A percentile compares a stretch with the other conserved stretches of the same genome.
Evolutionary conservation across 1,140 invertebrate genomes (phyloP).

Genomic region (Caenorhabditis latens): DNA sequence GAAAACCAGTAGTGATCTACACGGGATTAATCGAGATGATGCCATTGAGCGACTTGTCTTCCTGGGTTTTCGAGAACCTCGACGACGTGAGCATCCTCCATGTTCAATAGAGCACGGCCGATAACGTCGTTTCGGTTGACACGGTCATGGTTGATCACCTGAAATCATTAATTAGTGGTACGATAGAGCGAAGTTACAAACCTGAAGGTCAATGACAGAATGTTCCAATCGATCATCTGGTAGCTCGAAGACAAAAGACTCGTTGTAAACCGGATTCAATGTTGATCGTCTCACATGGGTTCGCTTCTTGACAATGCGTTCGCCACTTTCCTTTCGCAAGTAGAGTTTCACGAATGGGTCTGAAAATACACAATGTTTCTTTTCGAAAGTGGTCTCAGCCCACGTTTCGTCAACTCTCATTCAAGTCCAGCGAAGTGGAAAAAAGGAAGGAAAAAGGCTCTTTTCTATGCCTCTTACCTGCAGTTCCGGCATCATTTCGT

Average conservation of each 20-base stretch:
- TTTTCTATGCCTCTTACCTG: background rate
- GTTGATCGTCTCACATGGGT: conserved; percentile 98
- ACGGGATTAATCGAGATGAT: conserved; percentile 57
- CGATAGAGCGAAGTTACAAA: background rate
- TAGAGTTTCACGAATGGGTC: conserved; percentile 94
- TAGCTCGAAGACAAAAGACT: conserved; percentile 86
- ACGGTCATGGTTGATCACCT: conserved; percentile 62
- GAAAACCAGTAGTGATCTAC: conserved; percentile 48
- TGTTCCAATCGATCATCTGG: conserved; percentile 73
- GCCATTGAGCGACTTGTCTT: conserved; percentile 64
- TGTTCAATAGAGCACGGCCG: conserved; percentile 59
- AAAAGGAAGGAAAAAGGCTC: too few relatives aligned
- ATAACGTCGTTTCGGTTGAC: conserved; percentile 59
- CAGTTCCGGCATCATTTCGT: conserved; percentile 56
- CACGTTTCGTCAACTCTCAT: background rate
- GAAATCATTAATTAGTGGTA: background rate
- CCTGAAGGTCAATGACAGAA: conserved; percentile 65
- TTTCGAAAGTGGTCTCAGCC: too few relatives aligned
- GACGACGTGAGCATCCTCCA: conserved; percentile 61
- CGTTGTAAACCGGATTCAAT: conserved; percentile 97
- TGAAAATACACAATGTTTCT: conserved; percentile 71
- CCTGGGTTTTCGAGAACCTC: conserved; percentile 60
- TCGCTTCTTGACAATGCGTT: conserved; percentile 97
- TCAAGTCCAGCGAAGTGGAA: too few relatives aligned
- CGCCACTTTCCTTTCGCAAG: conserved; percentile 90